phyloP scores from a whole-genome alignment of 2,888 invertebrate species.

The Osmoderma eremita region DNA sequence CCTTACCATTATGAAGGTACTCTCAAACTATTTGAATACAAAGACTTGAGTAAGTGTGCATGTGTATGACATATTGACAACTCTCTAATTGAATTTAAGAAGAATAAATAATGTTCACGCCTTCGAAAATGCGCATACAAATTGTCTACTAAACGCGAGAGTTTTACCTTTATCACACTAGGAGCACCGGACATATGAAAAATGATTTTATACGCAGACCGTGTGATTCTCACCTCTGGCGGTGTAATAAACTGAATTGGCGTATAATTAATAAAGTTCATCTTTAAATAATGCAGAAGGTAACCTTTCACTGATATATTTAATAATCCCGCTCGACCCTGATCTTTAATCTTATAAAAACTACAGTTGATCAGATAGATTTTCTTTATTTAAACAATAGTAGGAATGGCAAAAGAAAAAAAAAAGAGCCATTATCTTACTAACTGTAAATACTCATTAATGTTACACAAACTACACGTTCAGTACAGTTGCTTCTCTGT shows the following conservation, averaged over 20 bases:
- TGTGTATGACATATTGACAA: too few species aligned
- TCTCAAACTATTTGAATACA: too few species aligned
- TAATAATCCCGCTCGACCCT: slow-evolving; percentile 26
- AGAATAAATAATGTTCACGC: neutral
- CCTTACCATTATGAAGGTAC: too few species aligned
- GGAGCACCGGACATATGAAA: neutral
- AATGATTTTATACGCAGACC: slow-evolving; percentile 4
- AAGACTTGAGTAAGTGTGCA: too few species aligned
- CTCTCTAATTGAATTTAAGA: too few species aligned
- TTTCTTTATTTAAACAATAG: slow-evolving; percentile 26
- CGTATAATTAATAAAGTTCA: slow-evolving; percentile 36
- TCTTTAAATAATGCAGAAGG: slow-evolving; percentile 30
- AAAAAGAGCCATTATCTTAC: neutral
- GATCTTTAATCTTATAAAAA: slow-evolving; percentile 21
- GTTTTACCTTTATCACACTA: neutral
- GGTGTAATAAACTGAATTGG: slow-evolving; percentile 17
- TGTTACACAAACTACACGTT: too few species aligned
- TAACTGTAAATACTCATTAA: neutral
- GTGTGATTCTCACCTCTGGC: slow-evolving; percentile 20
- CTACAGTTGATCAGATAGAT: slow-evolving; percentile 8
- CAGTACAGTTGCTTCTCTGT: too few species aligned
- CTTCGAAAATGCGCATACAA: neutral
- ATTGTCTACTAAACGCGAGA: neutral
- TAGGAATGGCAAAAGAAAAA: neutral
- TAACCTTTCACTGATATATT: slow-evolving; percentile 37